Evolutionary conservation across 92 coral and sea anemone genomes (phyloP), one percentile per base, ranked within the genome.

Genomic region (Siderastrea radians): DNA sequence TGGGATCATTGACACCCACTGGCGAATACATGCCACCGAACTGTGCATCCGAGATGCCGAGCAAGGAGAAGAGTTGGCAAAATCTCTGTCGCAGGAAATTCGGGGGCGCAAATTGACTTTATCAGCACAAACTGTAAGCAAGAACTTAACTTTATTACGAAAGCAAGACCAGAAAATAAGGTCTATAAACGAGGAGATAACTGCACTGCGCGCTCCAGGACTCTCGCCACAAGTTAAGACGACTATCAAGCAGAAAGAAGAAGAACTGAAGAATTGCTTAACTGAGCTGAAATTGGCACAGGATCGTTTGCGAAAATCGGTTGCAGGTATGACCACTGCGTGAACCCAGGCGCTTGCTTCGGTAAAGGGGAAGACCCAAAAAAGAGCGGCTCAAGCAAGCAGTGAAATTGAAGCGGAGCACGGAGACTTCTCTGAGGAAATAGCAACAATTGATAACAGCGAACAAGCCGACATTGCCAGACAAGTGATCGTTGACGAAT

Each of bases 1-100:
- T 84, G 88, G 88, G 49, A 84, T 84, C 72, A 84, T 84, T 64
- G 88, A 84, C 71, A 74, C 67, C 58, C 80, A 78, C 72, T 84
- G 82, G 82, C 82, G 82, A 62, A 74, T 84, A 67, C 88, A 84
- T 60, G 88, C 88, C 80, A 84, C 82, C 55, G 38, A 58, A 50
- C 74, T 84, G 73, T 84, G 72, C 63, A 74, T 84, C 72, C 60
- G 80, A 63, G 82, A 84, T 49, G 88, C 82, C 26, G 82, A 74
- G 78, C 49, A 63, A 57, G 88, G 75, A 84, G 72, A 74, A 71
- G 68, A 84, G 78, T 70, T 84, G 70, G 78, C 65, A 47, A 63
- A 74, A 65, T 84, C 82, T 62, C 81, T 84, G 59, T 84, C 77
- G 46, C 62, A 75, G 72, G 82, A 84, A 83, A 71, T 83, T 83